Percentiles rank a stretch among this genome's conserved stretches.
phyloP scores from a whole-genome alignment of 2,888 invertebrate species.

The Hanleya hanleyi region DNA sequence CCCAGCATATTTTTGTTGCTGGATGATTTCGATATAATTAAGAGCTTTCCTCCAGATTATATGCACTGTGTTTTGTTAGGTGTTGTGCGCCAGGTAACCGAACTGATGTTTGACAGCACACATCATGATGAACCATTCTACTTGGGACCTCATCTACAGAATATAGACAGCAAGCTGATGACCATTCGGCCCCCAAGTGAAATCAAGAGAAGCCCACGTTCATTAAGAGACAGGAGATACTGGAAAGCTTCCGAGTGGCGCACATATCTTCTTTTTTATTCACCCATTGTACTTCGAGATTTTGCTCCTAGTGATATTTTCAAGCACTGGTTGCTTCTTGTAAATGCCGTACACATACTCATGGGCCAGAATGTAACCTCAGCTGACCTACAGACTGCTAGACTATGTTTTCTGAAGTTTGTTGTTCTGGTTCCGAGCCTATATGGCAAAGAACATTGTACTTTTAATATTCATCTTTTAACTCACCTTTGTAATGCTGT shows the following conservation, averaged over 20 bases:
- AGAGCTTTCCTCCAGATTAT: not conserved
- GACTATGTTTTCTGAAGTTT: not conserved
- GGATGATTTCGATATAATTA: not conserved
- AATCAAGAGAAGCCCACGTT: not conserved
- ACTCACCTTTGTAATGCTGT: not conserved
- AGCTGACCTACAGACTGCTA: not conserved
- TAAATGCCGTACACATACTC: not conserved
- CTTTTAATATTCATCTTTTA: not conserved
- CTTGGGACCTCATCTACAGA: not conserved
- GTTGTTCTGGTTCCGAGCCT: not conserved
- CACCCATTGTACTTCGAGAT: not conserved
- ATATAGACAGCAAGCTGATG: not conserved
- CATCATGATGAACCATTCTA: not conserved
- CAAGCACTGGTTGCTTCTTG: not conserved
- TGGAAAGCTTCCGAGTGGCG: not conserved
- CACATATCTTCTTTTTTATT: not conserved
- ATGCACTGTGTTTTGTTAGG: not conserved
- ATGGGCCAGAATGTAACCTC: not conserved
- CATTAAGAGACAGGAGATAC: not conserved
- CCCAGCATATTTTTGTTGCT: not conserved
- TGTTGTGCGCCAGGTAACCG: not conserved
- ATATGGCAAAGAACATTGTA: conserved; percentile 1
- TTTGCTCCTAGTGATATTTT: not conserved
- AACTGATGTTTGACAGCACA: not conserved
- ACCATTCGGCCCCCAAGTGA: not conserved